Evolutionary conservation across 2,888 invertebrate genomes (phyloP).

Genomic region (Neoascia interrupta): DNA sequence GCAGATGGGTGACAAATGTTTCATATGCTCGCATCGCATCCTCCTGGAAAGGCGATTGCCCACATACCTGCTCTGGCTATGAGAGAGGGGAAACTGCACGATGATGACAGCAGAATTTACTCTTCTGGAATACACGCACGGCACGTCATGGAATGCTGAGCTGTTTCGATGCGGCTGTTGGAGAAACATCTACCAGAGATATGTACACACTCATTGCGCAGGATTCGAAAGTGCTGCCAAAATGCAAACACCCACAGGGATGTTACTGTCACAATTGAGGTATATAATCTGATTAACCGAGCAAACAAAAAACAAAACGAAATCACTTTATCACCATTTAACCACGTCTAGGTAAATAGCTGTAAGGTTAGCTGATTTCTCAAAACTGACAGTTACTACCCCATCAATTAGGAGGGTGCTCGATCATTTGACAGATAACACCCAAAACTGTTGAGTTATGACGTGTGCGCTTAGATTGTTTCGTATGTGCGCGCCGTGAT

Average conservation of each 20-base stretch:
- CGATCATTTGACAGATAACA: slow-evolving; percentile 66
- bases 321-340: slow-evolving; percentile 46
- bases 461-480: slow-evolving; percentile 45
- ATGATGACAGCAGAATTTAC: slow-evolving; percentile 46
- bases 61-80: not conserved
- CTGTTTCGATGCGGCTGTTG: slow-evolving; percentile 41
- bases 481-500: slow-evolving; percentile 13
- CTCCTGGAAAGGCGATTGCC: slow-evolving; percentile 44
- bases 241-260: slow-evolving; percentile 43
- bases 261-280: slow-evolving; percentile 62
- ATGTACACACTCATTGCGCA: slow-evolving; percentile 33
- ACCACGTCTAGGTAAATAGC: slow-evolving; percentile 1
- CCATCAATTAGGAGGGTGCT: slow-evolving; percentile 65
- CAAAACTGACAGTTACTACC: slow-evolving; percentile 42
- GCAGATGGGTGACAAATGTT: slow-evolving; percentile 69
- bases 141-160: slow-evolving; percentile 17
- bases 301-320: slow-evolving; percentile 42
- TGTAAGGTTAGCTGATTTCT: not conserved
- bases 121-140: slow-evolving; percentile 36
- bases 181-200: slow-evolving; percentile 26
- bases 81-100: slow-evolving; percentile 16
- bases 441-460: slow-evolving; percentile 26
- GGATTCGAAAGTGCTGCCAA: slow-evolving; percentile 36
- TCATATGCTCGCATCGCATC: slow-evolving; percentile 18
- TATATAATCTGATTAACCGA: slow-evolving; percentile 53